Base-by-base conservation (phyloP, 2,888 invertebrate species). In the Oegoconia quadripuncta region DNA sequence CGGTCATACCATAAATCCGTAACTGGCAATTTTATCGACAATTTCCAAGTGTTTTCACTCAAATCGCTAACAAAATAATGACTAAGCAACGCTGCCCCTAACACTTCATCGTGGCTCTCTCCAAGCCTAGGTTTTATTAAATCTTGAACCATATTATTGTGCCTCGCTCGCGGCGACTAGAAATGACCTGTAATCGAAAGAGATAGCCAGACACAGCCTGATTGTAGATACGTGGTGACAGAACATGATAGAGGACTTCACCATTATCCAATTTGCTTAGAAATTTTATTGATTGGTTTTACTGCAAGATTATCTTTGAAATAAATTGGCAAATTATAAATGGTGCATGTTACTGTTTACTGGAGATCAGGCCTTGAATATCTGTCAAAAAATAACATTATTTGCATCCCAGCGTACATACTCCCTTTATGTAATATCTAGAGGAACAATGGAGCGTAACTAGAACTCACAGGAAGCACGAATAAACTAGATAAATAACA, bases 21-120 rank as follows among this genome's bases (percentile, higher is more conserved):
- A 77, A 69, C 70, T 59, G 48, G 73, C 58, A 76, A 81, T 81
- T 80, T 76, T 57, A 64, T 61, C 60, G 60, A 64, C 63, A 71
- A 74, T 74, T 74, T 76, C 76, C 64, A 73, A 73, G 71, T 67
- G 65, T 78, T 80, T 81, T 77, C 77, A 75, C 75, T 77, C 64
- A 72, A 77, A 72, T 72, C 64, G 61, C 70, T 70, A 76, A 76
- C 77, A 74, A 67, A 76, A 74, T 76, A 79, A 80, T 74, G 70
- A 78, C 69, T 64, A 64, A 59, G 70, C 69, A 65, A 53, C 52
- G 57, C 54, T 57, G 62, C 62, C 64, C 65, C 59, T 61, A 69
- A 79, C 77, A 80, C 80, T 81, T 79, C 75, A 74, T 64, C 68
- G 65, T 46, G 53, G 64, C 78, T 75, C 78, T 79, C 76, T 73